Evolutionary conservation across 2,797 vertebrate species (phyloP).

Genomic region (Phoeniculus purpureus): DNA sequence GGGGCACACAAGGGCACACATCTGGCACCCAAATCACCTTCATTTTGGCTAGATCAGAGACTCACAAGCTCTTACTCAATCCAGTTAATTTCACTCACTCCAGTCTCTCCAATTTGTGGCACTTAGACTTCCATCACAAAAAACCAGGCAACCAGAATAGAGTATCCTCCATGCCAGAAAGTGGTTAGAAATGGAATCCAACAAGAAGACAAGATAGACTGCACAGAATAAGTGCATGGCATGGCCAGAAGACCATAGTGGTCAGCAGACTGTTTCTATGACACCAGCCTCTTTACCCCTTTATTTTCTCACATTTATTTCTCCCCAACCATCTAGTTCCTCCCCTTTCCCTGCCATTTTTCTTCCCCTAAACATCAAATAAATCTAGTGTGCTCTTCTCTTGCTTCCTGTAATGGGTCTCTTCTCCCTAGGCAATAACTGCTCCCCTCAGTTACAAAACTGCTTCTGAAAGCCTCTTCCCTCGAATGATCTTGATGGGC

Average conservation of each 20-base stretch:
- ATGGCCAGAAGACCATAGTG: not conserved
- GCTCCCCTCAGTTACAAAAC: not conserved
- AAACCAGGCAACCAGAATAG: not conserved
- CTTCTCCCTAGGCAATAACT: not conserved
- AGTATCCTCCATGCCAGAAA: not conserved
- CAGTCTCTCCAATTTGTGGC: not conserved
- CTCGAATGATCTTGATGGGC: not conserved
- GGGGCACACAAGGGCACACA: not conserved
- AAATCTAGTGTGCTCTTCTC: not conserved
- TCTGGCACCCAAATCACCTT: not conserved
- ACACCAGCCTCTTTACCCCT: not conserved
- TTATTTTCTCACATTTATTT: not conserved
- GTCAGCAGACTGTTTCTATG: not conserved
- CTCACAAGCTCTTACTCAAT: not conserved
- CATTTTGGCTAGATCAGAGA: not conserved
- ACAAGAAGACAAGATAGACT: not conserved
- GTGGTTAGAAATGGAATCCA: not conserved
- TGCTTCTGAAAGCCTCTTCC: not conserved
- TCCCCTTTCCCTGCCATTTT: not conserved
- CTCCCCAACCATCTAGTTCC: not conserved
- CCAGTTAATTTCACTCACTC: not conserved
- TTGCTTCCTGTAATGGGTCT: not conserved
- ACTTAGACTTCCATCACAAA: not conserved
- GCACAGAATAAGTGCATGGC: not conserved
- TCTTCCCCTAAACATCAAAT: not conserved